A percentile compares a stretch with the other conserved stretches of the same genome.
These are phyloP conservation scores for Cantharis rustica DNA, from an alignment of 2,888 invertebrate species.

Conservation along the genomic window DNA sequence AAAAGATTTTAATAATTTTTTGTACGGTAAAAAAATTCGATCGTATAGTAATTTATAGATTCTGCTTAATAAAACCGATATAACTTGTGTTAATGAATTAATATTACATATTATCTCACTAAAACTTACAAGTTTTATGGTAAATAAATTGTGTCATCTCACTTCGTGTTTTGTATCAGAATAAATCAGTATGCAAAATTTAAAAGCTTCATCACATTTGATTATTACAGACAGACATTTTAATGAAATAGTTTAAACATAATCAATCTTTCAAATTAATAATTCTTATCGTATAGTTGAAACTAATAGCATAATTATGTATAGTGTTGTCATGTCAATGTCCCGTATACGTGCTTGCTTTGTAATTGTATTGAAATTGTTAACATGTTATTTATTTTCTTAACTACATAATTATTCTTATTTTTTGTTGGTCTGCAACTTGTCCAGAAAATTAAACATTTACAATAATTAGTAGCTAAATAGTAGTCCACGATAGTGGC, in stretches of 20 bases:
- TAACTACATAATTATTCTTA: not conserved
- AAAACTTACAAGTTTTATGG: not conserved
- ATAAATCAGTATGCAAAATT: not conserved
- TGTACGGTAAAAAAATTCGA: not conserved
- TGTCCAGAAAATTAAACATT: not conserved
- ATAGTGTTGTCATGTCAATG: conserved; percentile 26
- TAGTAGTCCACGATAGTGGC: not conserved
- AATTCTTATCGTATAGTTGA: conserved; percentile 3
- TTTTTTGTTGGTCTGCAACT: not conserved
- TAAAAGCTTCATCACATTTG: not conserved
- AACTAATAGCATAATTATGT: conserved; percentile 32
- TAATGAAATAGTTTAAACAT: not conserved
- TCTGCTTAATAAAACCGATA: not conserved
- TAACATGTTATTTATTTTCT: not conserved
- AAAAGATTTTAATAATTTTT: no score
- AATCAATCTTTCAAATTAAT: not conserved
- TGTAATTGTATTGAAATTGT: not conserved
- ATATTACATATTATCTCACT: not conserved
- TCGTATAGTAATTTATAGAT: not conserved
- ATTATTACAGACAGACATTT: not conserved
- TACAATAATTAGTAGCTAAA: not conserved
- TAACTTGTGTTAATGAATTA: not conserved
- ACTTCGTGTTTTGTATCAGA: not conserved
- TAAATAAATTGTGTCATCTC: not conserved
- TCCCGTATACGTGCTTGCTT: conserved; percentile 8